Percentiles rank a stretch among this genome's conserved stretches.
Conservation (phyloP, 2,113 vertebrate genomes). For the Uropsilus gracilis region DNA sequence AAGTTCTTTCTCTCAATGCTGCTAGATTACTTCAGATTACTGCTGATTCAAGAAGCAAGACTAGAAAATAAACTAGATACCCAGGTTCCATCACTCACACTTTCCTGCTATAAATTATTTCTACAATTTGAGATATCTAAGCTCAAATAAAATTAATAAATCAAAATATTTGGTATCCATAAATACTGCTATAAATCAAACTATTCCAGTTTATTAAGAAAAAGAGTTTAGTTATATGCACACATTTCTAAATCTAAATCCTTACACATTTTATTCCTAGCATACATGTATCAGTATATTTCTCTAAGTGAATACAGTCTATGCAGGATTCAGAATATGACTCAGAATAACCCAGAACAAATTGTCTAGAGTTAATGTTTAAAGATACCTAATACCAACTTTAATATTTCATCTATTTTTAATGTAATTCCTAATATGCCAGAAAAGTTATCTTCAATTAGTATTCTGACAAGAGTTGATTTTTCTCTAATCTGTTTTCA, state of each 20-base stretch:
- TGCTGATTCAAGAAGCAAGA: background rate
- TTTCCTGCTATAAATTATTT: slow-evolving; percentile 21
- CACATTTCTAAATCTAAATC: background rate
- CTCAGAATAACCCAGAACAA: slow-evolving; percentile 32
- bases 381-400: background rate
- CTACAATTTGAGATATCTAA: background rate
- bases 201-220: background rate
- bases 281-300: background rate
- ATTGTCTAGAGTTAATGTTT: background rate
- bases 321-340: slow-evolving; percentile 13
- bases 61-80: background rate
- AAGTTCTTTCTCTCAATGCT: background rate
- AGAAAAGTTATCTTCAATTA: background rate
- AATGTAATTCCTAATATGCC: background rate
- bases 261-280: background rate
- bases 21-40: background rate
- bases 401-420: background rate
- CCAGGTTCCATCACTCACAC: background rate
- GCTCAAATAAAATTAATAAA: no score
- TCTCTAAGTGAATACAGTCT: background rate
- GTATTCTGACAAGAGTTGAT: background rate
- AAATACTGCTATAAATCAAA: background rate
- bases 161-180: background rate
- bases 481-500: background rate
- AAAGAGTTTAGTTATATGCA: background rate